Base-by-base conservation (phyloP, 1,140 invertebrate species). In the Psix sp. region DNA sequence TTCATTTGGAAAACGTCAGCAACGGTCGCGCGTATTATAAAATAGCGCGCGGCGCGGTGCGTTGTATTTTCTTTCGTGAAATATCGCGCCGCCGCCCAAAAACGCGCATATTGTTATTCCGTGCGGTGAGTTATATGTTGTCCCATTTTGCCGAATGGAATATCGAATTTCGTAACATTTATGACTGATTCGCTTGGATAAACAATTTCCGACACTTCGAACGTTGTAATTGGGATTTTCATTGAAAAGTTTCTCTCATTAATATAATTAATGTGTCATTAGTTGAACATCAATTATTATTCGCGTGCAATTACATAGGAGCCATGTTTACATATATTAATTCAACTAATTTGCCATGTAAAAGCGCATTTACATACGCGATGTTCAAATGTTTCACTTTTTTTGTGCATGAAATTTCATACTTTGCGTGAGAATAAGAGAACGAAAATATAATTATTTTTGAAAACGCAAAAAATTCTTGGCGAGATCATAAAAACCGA, bases 201-300 rank as follows among this genome's bases (percentile, higher is more conserved):
- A 68, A 68, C 65, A 67, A 67, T 67, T 57, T 51, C 52, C 52
- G 46, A 46, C 62, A 54, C 43, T 39, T 14, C 33, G 42, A 17
- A 14, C 45, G 45, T 38, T 59, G 63, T 59, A 59, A 67, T 59
- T 67, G 63, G 52, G 52, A 67, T 67, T n/a, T n/a, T 36, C 46
- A 59, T 51, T 57, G 45, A 43, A 57, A 49, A 11, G 60, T 39
- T 11, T 36, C 38, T 24, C 52, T 52, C 48, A 67, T 67, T 67
- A 59, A 67, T 67, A 59, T 59, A 67, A 67, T 67, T 67, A 67
- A 67, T 67, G 63, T 52, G 45, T 59, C 63, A 67, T 67, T 68
- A 68, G 65, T 68, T 68, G 52, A 68, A 68, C 54, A 54, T 59
- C 48, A 59, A 60, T 60, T 60, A 68, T 52, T 46, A 52, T 68